Evolutionary conservation across 2,888 invertebrate species (phyloP).

Genomic region (Dendrolimus pini): DNA sequence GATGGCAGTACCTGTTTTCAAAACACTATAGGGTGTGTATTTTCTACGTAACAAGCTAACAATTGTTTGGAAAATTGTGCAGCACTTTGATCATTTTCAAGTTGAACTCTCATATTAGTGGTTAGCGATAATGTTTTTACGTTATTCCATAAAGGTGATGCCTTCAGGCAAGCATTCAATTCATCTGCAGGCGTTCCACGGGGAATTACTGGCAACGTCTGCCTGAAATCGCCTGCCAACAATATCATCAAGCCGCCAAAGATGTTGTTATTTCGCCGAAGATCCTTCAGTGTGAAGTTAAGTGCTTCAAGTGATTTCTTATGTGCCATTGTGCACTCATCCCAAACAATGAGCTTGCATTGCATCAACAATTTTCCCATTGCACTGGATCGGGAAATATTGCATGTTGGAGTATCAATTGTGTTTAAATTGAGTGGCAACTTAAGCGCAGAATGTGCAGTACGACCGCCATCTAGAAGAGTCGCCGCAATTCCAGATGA

Average conservation of each 20-base stretch:
- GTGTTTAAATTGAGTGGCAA: no score
- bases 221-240: constrained; percentile 14
- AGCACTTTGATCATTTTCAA: no score
- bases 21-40: no score
- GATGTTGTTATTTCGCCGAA: constrained; percentile 7
- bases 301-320: constrained; percentile 11
- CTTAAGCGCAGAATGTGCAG: background rate
- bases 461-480: no score
- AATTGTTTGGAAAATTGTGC: no score
- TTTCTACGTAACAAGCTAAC: no score
- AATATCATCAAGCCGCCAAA: constrained; percentile 13
- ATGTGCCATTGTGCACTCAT: constrained; percentile 14
- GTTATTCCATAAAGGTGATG: constrained; percentile 5
- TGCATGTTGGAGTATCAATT: constrained; percentile 1
- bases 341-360: constrained; percentile 14
- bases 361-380: constrained; percentile 8
- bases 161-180: constrained; percentile 5
- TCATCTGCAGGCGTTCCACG: constrained; percentile 15
- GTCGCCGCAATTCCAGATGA: constrained; percentile 1
- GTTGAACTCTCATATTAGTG: no score
- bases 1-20: no score
- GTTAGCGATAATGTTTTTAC: constrained; percentile 6
- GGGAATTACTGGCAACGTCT: constrained; percentile 12
- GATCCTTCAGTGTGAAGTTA: constrained; percentile 9
- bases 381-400: constrained; percentile 1